A percentile compares a stretch with the other conserved stretches of the same genome.
Conservation (phyloP, 1,140 invertebrate species). For the Polyergus mexicanus region DNA sequence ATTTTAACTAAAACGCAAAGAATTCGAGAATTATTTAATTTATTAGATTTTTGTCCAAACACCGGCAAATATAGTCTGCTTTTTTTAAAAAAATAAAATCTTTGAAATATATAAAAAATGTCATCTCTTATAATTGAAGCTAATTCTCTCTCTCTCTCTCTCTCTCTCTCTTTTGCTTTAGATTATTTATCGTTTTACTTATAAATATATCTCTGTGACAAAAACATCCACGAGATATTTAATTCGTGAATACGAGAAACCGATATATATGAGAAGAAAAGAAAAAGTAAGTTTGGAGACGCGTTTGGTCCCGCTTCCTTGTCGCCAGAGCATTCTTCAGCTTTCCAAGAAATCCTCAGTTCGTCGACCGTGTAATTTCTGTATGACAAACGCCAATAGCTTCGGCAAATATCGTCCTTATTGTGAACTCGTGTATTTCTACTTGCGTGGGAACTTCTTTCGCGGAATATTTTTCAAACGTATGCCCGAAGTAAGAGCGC, state of each 20-base stretch:
- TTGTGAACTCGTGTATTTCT: slow-evolving; percentile 60
- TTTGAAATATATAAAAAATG: not conserved
- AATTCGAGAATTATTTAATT: no score
- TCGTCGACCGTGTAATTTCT: slow-evolving; percentile 68
- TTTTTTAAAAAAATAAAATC: not conserved
- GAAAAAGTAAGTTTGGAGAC: slow-evolving; percentile 47
- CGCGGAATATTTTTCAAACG: slow-evolving; percentile 32
- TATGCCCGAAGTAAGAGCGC: not conserved
- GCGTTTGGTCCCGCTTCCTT: slow-evolving; percentile 48
- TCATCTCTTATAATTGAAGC: not conserved
- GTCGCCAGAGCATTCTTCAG: slow-evolving; percentile 12
- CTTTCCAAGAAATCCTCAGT: slow-evolving; percentile 61
- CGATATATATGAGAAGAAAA: slow-evolving; percentile 8
- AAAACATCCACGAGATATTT: not conserved
- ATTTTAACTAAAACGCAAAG: no score
- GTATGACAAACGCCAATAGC: slow-evolving; percentile 69
- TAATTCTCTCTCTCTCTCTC: not conserved
- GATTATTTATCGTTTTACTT: not conserved
- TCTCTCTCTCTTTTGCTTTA: no score
- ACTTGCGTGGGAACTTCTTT: slow-evolving; percentile 19
- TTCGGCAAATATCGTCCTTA: slow-evolving; percentile 61
- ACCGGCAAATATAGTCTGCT: not conserved
- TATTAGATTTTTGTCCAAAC: no score
- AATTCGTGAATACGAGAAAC: not conserved
- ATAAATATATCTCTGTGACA: not conserved